Base-by-base conservation (phyloP, 2,888 invertebrate genomes). In the Perithous albicinctus region DNA sequence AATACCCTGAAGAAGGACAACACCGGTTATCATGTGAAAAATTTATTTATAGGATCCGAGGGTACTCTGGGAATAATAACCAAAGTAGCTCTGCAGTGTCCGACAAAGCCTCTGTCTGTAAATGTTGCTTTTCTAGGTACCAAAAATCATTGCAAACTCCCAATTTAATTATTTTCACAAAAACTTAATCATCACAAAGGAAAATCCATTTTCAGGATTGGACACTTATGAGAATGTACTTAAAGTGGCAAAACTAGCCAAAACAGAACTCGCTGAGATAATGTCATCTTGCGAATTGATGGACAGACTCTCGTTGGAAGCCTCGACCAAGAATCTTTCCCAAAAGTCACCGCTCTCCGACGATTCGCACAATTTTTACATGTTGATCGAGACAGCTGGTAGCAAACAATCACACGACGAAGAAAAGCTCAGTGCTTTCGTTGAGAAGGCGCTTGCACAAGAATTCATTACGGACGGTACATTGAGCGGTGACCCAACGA, bases 1-100 rank as follows among this genome's bases (percentile, higher is more conserved):
- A 96, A 96, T 78, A 94, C 96, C 0, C 94, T 99, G 87, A 97
- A 98, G 90, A 99, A 99, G 92, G 99, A 99, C 92, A 99, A 99
- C 92, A 99, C 99, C 0, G 99, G 99, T 0, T 98, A 98, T 91
- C 99, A 99, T 91, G 93, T 99, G 87, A 99, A 99, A 91, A 99
- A 99, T 93, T 93, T 99, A 80, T 99, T 99, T 91, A 97, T 99
- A 87, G 99, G 99, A 12, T 98, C 99, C 0, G 99, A 99, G 93
- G 99, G 99, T 61, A 98, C 99, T 0, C 93, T 99, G 69, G 99
- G 99, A 12, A 92, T 99, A 4, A 96, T 99, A 6, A 99, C 99
- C 0, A 97, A 97, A 93, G 96, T 98, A 4, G 96, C 98, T 1
- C 95, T 99, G 81, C 96, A 98, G 76, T 99, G 99, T 92, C 98